Percentiles rank a stretch among this genome's conserved stretches.
Evolutionary conservation across 1,140 invertebrate species (phyloP).

Genomic region (Cotesia glomerata): DNA sequence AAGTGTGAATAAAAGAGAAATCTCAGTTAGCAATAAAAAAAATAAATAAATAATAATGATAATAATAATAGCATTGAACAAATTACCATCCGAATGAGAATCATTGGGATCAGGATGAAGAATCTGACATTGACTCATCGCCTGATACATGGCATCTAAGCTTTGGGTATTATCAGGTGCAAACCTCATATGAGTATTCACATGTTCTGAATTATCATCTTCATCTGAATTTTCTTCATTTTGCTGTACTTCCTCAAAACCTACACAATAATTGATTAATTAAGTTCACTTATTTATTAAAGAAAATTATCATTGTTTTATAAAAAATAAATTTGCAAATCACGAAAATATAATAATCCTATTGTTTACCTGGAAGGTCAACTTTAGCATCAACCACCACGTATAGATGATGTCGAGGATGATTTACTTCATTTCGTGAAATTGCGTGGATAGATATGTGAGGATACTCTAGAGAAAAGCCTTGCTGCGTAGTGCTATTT

Average conservation of each 20-base stretch:
- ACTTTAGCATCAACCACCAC: slow-evolving; percentile 73
- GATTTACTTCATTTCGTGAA: slow-evolving; percentile 70
- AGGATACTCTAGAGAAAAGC: slow-evolving; percentile 76
- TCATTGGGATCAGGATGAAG: slow-evolving; percentile 72
- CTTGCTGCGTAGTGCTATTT: slow-evolving; percentile 65
- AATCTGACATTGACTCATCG: slow-evolving; percentile 74
- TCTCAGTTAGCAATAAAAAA: no score
- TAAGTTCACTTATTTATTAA: no score
- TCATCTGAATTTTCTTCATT: slow-evolving; percentile 60
- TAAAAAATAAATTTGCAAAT: no score
- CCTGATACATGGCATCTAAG: slow-evolving; percentile 71
- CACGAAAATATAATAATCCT: not conserved
- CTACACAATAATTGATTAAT: slow-evolving; percentile 25
- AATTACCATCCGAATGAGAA: slow-evolving; percentile 62
- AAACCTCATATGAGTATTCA: slow-evolving; percentile 72
- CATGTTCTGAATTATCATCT: slow-evolving; percentile 59
- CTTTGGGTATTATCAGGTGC: slow-evolving; percentile 69
- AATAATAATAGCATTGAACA: not conserved
- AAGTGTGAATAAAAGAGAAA: no score
- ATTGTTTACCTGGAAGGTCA: slow-evolving; percentile 61
- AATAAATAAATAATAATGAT: not conserved
- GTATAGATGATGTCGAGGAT: slow-evolving; percentile 74
- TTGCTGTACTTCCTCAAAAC: slow-evolving; percentile 44
- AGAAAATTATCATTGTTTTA: no score
- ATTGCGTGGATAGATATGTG: slow-evolving; percentile 78